phyloP scores from a whole-genome alignment of 2,113 vertebrate genomes.

The Syngnathoides biaculeatus region DNA sequence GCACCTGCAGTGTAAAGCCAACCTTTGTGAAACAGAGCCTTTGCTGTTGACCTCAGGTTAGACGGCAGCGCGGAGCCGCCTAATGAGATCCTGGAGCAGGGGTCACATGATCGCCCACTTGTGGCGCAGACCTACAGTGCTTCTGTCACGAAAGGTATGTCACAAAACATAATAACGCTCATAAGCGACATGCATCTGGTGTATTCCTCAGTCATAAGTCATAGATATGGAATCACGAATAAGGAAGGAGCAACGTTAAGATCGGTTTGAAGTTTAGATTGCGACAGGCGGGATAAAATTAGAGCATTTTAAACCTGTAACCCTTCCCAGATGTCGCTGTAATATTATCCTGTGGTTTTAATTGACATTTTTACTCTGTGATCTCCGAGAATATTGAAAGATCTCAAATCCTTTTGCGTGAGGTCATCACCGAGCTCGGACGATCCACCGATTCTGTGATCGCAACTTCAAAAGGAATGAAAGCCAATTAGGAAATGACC shows the following conservation, averaged over 20 bases:
- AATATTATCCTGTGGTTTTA: too few species aligned
- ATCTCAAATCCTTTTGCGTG: too few species aligned
- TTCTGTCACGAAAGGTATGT: constrained; percentile 80
- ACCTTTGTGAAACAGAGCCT: not conserved
- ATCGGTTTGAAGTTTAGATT: not conserved
- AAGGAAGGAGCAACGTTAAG: too few species aligned
- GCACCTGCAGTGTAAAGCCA: not conserved
- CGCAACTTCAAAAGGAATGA: too few species aligned
- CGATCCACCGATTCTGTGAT: too few species aligned
- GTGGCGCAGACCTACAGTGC: constrained; percentile 84
- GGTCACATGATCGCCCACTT: constrained; percentile 86
- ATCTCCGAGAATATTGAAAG: too few species aligned
- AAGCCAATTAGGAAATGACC: too few species aligned
- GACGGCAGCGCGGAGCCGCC: constrained; percentile 89
- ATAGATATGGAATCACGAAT: not conserved
- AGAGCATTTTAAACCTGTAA: too few species aligned
- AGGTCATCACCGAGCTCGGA: too few species aligned
- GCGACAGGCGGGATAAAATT: too few species aligned
- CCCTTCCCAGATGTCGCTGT: too few species aligned
- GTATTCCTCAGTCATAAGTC: not conserved
- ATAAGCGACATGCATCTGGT: not conserved
- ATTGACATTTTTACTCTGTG: too few species aligned
- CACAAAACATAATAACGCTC: not conserved
- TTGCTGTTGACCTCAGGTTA: constrained; percentile 71
- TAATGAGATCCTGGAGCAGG: constrained; percentile 92